Base-by-base conservation (phyloP, 2,113 vertebrate genomes). In the Grammomys dolichurus region DNA sequence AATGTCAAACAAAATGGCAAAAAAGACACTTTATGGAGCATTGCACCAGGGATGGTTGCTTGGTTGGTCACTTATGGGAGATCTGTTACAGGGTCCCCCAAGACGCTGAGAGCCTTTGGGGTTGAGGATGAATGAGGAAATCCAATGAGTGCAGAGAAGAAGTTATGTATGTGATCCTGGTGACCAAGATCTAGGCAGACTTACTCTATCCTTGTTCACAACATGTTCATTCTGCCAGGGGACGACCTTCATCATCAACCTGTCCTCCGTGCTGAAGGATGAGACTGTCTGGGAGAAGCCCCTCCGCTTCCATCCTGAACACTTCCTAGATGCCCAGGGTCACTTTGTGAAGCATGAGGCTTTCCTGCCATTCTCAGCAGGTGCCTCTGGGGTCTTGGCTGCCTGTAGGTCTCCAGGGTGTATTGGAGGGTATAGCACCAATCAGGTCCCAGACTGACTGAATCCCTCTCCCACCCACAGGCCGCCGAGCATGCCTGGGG, bases 341-440 rank as follows among this genome's bases (percentile, higher is more conserved):
- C 77, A 63, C 78, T 99, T 99, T 92, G 97, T 98, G 98, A 99
- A 98, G 93, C 98, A 72, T 5, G 98, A 99, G 4, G 99, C 99
- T 82, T 99, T 99, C 96, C n/a, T 99, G 33, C 99, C 99, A 36
- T 99, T 99, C 97, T 99, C 99, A 87, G 97, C 98, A 97, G 99
- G 99, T 99, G 95, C 75, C 69, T 56, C 0, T 98, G 98, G 12
- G 43, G 17, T 2, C 5, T 3, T 73, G n/a, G 14, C 31, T 7
- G 3, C 0, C 56, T 36, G 9, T 51, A 4, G 4, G 0, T n/a
- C 0, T 10, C 1, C 0, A 0, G 33, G 82, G 22, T 0, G 5
- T 1, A 72, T 33, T 2, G 12, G 3, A 16, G 28, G 9, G 33
- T 11, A 17, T 2, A 9, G 11, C 11, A 3, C 8, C 46, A 7